Conservation (phyloP, 2,797 vertebrate species). For the Pipistrellus pygmaeus region DNA sequence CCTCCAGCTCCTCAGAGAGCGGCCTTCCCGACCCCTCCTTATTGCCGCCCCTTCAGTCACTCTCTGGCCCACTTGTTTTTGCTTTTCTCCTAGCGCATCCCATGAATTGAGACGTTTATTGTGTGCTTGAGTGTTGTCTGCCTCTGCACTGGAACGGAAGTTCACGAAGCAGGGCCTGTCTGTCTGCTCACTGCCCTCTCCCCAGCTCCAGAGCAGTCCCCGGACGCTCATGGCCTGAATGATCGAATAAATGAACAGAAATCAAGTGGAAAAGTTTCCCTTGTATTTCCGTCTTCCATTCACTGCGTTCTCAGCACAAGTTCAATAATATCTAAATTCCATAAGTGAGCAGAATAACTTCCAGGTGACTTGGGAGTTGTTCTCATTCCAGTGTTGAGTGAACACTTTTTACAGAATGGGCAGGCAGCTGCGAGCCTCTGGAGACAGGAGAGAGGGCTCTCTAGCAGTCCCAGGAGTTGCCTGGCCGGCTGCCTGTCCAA, state of each 20-base stretch:
- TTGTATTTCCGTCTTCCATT: background rate
- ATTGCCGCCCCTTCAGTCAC: background rate
- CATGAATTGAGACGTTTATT: background rate
- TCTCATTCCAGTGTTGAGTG: background rate
- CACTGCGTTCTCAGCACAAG: background rate
- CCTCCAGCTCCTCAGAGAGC: background rate
- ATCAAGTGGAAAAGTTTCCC: background rate
- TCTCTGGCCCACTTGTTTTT: background rate
- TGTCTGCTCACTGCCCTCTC: background rate
- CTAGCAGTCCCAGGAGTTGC: fast-evolving
- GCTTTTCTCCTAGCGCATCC: background rate
- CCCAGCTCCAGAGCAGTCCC: background rate
- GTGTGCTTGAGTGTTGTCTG: background rate
- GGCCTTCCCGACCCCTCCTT: background rate
- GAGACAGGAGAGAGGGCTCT: background rate
- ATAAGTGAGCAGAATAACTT: background rate
- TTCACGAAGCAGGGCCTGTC: background rate
- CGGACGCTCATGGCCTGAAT: background rate
- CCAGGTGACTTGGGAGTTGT: background rate
- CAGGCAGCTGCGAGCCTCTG: background rate
- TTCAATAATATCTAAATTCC: slow-evolving; percentile 39
- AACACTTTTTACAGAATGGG: background rate
- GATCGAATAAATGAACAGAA: background rate
- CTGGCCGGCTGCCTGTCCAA: background rate
- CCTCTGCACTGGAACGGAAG: background rate